A percentile compares a stretch with the other conserved stretches of the same genome.
These are phyloP conservation scores for Serrognathus titanus DNA, from an alignment of 2,888 invertebrate species.

Conservation along the genomic window DNA sequence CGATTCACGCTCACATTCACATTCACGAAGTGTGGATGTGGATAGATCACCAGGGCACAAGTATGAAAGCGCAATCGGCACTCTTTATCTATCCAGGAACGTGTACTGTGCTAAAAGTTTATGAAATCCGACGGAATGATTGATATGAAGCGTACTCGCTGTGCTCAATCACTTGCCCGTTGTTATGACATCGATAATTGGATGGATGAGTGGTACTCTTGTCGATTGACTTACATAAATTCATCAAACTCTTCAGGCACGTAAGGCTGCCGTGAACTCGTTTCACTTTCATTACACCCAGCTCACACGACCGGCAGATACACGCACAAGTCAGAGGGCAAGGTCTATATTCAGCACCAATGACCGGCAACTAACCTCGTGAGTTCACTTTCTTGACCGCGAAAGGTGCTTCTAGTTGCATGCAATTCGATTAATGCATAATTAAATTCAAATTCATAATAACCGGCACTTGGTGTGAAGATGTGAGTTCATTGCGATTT, in stretches of 20 bases:
- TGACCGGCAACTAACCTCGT: constrained; percentile 23
- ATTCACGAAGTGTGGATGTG: too few relatives aligned
- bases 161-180: constrained; percentile 30
- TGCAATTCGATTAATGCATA: too few relatives aligned
- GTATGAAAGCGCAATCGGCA: too few relatives aligned
- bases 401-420: too few relatives aligned
- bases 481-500: too few relatives aligned
- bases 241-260: constrained; percentile 23
- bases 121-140: constrained; percentile 19
- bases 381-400: constrained; percentile 3
- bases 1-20: constrained; percentile 5
- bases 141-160: constrained; percentile 24
- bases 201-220: constrained; percentile 31
- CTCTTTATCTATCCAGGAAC: too few relatives aligned
- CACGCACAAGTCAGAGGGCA: constrained; percentile 22
- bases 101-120: too few relatives aligned
- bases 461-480: too few relatives aligned
- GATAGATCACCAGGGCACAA: too few relatives aligned
- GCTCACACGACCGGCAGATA: constrained; percentile 19
- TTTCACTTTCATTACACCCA: constrained; percentile 24
- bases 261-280: constrained; percentile 21
- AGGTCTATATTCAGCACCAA: constrained; percentile 24
- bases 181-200: constrained; percentile 35
- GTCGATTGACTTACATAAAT: constrained; percentile 33
- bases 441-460: too few relatives aligned